A percentile compares a stretch with the other conserved stretches of the same genome.
phyloP scores from a whole-genome alignment of 2,797 vertebrate species.

The Enteromius afrohamiltoni region DNA sequence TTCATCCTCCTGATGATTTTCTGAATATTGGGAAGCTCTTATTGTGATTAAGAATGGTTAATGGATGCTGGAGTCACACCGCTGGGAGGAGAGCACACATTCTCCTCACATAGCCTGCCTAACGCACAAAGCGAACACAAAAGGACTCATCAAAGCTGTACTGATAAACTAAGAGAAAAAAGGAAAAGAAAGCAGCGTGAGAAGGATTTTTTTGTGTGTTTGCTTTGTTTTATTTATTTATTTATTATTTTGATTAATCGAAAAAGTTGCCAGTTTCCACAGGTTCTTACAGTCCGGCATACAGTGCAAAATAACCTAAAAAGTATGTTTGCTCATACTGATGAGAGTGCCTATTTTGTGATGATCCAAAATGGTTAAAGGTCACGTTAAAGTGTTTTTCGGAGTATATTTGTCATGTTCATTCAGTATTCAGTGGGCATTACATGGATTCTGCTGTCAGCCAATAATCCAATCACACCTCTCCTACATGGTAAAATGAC shows the following conservation, averaged over 20 bases:
- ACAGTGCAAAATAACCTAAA: background rate
- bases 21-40: conserved; percentile 47
- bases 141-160: conserved; percentile 45
- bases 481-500: background rate
- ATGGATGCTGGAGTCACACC: conserved; percentile 54
- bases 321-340: background rate
- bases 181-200: conserved; percentile 16
- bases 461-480: background rate
- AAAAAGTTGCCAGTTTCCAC: background rate
- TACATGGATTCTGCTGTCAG: background rate
- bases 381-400: background rate
- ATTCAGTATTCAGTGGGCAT: conserved; percentile 2
- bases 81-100: conserved; percentile 48
- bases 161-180: conserved; percentile 39
- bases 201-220: conserved; percentile 22
- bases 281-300: background rate
- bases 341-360: background rate
- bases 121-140: conserved; percentile 47
- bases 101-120: conserved; percentile 35
- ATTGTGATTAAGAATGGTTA: conserved; percentile 52
- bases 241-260: background rate
- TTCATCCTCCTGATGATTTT: conserved; percentile 48
- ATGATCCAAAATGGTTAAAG: conserved; percentile 6
- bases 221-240: conserved; percentile 27
- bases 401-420: conserved; percentile 8